Evolutionary conservation across 2,888 invertebrate genomes (phyloP), one percentile per base, ranked within the genome.

Genomic region (Machimus atricapillus): DNA sequence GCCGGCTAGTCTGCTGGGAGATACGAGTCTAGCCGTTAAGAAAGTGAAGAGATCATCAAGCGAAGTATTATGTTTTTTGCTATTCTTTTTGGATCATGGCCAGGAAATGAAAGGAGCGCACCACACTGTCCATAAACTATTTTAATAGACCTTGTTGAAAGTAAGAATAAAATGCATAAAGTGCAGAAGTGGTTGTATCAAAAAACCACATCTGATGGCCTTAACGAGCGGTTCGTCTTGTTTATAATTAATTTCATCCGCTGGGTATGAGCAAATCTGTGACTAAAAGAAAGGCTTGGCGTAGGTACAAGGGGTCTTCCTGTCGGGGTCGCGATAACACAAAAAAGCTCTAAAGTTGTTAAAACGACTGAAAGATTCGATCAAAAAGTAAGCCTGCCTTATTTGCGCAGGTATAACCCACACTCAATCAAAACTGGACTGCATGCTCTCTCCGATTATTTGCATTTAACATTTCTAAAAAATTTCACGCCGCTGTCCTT

Each of bases 161-260:
- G 82, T 66, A 52, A 66, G 58, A 82, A 58, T 58, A 34, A 58
- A 82, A 66, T 82, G 40, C 66, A 82, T 19, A 82, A 27, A 81
- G 23, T 79, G 81, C 34, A 81, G 31, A 81, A 79, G 14, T 79
- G 40, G 19, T n/a, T 19, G 37, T 77, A 77, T 77, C 77, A 16
- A 37, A 78, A 78, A 78, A 37, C 23, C 37, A 43, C 46, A 79
- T 82, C 82, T 58, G n/a, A n/a, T n/a, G 37, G 58, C 66, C 82
- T 82, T 82, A 82, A 76, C 37, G 37, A 37, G 76, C n/a, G 19
- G 34, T 4, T 34, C 58, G 37, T 58, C 56, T 52, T 81, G 82
- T 82, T 66, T 82, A 66, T 82, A 82, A 82, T 82, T 82, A 82
- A 82, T 82, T 58, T 34, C 66, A 40, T 37, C 37, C 58, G 82